A percentile compares a stretch with the other conserved stretches of the same genome.
Evolutionary conservation across 2,113 vertebrate genomes (phyloP).

Genomic region (Ailurus styani): DNA sequence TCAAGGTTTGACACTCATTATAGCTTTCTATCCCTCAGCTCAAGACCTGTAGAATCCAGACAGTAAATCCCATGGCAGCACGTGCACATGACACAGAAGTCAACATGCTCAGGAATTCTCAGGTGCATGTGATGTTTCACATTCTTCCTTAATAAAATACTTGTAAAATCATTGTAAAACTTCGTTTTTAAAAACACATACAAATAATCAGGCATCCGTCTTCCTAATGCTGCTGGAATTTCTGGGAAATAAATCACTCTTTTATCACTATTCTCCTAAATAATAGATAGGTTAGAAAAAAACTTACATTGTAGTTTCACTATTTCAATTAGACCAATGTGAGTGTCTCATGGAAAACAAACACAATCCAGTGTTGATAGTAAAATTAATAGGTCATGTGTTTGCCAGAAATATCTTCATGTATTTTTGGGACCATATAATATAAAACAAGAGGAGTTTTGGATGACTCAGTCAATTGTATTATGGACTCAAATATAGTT

Average conservation of each 20-base stretch:
- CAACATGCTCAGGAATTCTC: background rate
- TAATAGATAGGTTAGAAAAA: background rate
- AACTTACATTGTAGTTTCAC: background rate
- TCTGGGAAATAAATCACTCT: background rate
- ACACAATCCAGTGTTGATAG: background rate
- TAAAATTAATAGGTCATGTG: background rate
- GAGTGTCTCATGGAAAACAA: background rate
- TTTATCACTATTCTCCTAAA: background rate
- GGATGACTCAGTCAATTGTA: background rate
- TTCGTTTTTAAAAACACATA: background rate
- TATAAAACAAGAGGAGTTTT: slow-evolving; percentile 14
- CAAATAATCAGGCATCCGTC: background rate
- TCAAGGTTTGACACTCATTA: background rate
- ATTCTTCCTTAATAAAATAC: background rate
- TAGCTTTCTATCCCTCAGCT: background rate
- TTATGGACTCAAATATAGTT: background rate
- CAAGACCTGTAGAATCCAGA: background rate
- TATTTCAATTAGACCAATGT: background rate
- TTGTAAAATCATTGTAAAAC: background rate
- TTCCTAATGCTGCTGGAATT: background rate
- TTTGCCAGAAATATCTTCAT: background rate
- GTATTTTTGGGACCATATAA: background rate
- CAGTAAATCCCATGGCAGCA: background rate
- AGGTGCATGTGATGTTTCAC: background rate
- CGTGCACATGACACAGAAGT: background rate